A percentile compares a stretch with the other conserved stretches of the same genome.
phyloP scores from a whole-genome alignment of 2,797 vertebrate species.

The Pitangus sulphuratus region DNA sequence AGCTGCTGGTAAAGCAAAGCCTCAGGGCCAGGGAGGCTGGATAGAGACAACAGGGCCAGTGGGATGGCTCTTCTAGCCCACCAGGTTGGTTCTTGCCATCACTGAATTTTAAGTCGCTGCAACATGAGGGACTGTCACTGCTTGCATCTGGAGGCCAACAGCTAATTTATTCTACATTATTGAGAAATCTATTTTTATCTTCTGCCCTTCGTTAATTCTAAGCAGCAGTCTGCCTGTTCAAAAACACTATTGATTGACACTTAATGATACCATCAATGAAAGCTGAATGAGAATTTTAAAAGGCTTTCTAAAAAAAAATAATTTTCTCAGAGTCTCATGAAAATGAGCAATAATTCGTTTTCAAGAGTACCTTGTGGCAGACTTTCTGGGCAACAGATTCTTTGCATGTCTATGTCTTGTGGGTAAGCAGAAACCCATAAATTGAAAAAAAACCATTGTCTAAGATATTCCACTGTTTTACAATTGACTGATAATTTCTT shows the following conservation, averaged over 20 bases:
- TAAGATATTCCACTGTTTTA: not conserved
- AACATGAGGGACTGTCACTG: not conserved
- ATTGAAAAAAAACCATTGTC: not conserved
- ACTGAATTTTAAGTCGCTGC: not conserved
- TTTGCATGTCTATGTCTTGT: not conserved
- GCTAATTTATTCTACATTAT: not conserved
- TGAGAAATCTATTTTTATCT: slow-evolving; percentile 27
- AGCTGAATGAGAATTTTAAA: slow-evolving; percentile 1
- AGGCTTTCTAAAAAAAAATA: not conserved
- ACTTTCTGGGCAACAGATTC: not conserved
- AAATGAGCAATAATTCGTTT: not conserved
- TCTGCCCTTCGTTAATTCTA: not conserved
- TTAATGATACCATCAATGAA: not conserved
- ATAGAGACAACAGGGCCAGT: not conserved
- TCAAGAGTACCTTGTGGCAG: not conserved
- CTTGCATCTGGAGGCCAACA: not conserved
- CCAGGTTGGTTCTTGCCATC: not conserved
- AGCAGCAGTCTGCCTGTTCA: not conserved
- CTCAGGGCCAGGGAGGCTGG: not conserved
- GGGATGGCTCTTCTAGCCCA: not conserved
- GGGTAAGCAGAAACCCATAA: not conserved
- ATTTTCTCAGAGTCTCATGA: not conserved
- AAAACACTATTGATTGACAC: not conserved
- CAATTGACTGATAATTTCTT: not conserved
- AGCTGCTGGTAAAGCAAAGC: not conserved